Evolutionary conservation across 2,797 vertebrate species (phyloP).

Genomic region (Gouania willdenowi): DNA sequence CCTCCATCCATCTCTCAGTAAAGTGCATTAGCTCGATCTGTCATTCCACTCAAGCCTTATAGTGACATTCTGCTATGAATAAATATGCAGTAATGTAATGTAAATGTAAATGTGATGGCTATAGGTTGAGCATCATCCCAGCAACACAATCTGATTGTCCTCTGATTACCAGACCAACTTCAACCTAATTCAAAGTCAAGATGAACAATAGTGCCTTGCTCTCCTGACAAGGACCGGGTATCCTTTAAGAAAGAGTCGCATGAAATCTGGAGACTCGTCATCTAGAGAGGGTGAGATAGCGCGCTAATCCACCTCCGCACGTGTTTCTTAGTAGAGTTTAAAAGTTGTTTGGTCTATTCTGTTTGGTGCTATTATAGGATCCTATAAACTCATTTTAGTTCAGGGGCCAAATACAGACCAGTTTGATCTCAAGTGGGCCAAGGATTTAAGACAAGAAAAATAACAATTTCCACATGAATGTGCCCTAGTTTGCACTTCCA

Average conservation of each 20-base stretch:
- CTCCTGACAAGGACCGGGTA: slow-evolving; percentile 2
- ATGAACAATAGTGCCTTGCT: slow-evolving; percentile 19
- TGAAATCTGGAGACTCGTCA: slow-evolving; percentile 8
- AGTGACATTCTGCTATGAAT: slow-evolving; percentile 53
- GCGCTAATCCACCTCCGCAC: too few species aligned
- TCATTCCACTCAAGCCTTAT: slow-evolving; percentile 49
- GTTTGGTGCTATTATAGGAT: too few species aligned
- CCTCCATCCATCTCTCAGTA: slow-evolving; percentile 33
- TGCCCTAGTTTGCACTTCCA: too few species aligned
- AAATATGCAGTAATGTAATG: slow-evolving; percentile 64
- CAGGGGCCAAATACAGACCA: too few species aligned
- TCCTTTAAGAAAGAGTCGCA: slow-evolving; percentile 1
- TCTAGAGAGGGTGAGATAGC: slow-evolving; percentile 7
- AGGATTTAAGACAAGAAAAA: too few species aligned
- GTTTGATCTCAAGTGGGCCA: too few species aligned
- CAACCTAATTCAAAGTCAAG: slow-evolving; percentile 40
- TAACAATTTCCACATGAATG: too few species aligned
- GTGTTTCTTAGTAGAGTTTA: too few species aligned
- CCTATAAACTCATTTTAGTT: too few species aligned
- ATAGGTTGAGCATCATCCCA: slow-evolving; percentile 35
- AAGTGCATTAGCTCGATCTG: slow-evolving; percentile 54
- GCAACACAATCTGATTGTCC: slow-evolving; percentile 45
- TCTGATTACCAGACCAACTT: slow-evolving; percentile 42
- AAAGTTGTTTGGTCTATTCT: too few species aligned
- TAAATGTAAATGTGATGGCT: slow-evolving; percentile 64